These are phyloP conservation scores for Genyomyrus donnyi DNA, from an alignment of 2,113 vertebrate species.

Conservation along the genomic window DNA sequence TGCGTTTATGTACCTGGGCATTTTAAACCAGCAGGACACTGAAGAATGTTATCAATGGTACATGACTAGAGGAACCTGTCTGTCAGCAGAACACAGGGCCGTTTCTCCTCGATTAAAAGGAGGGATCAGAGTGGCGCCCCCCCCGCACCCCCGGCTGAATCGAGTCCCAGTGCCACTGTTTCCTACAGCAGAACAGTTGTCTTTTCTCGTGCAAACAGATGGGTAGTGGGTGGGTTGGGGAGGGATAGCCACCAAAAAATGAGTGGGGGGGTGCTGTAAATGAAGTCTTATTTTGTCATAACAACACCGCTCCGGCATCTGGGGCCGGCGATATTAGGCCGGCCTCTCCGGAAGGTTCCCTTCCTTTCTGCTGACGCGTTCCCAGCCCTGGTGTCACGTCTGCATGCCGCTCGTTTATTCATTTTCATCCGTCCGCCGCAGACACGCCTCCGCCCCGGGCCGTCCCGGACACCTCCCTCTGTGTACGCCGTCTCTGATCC, in stretches of 20 bases:
- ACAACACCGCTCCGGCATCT: not conserved
- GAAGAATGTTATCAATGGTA: not conserved
- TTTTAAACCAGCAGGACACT: not conserved
- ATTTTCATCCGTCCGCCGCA: not conserved
- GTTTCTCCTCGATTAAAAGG: not conserved
- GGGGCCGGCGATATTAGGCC: not conserved
- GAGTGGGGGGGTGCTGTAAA: not conserved
- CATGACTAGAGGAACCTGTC: not conserved
- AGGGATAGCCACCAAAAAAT: not conserved
- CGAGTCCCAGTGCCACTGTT: not conserved
- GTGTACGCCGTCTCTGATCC: not conserved
- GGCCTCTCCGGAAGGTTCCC: not conserved
- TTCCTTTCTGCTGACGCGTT: not conserved
- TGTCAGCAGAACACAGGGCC: not conserved
- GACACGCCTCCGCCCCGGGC: not conserved
- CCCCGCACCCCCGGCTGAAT: not conserved
- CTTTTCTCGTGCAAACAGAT: not conserved
- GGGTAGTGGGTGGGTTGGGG: not conserved
- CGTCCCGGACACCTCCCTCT: not conserved
- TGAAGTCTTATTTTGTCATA: slow-evolving; percentile 10
- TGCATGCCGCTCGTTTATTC: not conserved
- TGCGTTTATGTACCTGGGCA: not conserved
- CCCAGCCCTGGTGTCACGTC: not conserved
- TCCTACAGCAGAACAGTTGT: not conserved
- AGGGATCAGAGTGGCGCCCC: not conserved